These are phyloP conservation scores for Sceloporus tristichus DNA, from an alignment of 2,113 vertebrate genomes.

Conservation along the genomic window DNA sequence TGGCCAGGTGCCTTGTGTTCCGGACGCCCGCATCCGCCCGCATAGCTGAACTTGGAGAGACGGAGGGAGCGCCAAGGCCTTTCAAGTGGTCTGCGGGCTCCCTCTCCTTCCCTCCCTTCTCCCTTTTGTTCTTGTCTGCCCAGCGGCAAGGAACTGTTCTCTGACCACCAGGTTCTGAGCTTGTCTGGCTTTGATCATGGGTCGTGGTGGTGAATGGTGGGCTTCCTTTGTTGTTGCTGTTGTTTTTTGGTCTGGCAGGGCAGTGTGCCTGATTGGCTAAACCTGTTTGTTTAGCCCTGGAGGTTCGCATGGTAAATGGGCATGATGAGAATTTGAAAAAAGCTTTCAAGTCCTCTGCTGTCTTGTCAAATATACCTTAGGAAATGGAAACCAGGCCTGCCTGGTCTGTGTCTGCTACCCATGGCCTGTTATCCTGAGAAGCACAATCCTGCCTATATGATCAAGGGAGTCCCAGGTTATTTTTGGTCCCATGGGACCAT, in stretches of 20 bases:
- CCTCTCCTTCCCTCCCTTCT: background rate
- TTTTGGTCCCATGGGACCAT: background rate
- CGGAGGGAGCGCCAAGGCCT: background rate
- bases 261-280: slow-evolving; percentile 7
- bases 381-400: slow-evolving; percentile 1
- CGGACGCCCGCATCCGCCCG: slow-evolving; percentile 14
- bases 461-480: background rate
- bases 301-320: background rate
- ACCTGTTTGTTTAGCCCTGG: background rate
- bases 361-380: slow-evolving; percentile 1
- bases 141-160: background rate
- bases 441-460: background rate
- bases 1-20: slow-evolving; percentile 11
- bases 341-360: background rate
- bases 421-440: background rate
- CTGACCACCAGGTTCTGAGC: slow-evolving; percentile 12
- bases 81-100: slow-evolving; percentile 5
- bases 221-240: background rate
- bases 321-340: background rate
- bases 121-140: slow-evolving; percentile 4
- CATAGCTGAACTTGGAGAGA: background rate
- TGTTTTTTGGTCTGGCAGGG: background rate
- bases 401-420: background rate
- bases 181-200: slow-evolving; percentile 27
- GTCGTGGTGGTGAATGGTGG: background rate